Percentiles rank a stretch among this genome's conserved stretches.
These are phyloP conservation scores for Macrocentrus cingulum DNA, from an alignment of 1,140 invertebrate genomes.

Conservation along the genomic window DNA sequence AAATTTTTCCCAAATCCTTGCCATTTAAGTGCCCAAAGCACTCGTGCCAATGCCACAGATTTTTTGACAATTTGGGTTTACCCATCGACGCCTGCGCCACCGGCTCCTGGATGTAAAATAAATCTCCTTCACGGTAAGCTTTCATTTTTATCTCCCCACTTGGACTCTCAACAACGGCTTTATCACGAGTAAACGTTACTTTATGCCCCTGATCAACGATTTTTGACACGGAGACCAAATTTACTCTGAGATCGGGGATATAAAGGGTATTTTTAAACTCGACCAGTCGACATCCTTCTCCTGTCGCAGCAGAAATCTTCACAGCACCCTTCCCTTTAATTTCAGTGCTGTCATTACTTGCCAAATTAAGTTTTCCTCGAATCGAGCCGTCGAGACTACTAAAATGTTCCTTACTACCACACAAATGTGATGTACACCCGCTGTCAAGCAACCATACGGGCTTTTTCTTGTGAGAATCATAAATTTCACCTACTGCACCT, in stretches of 20 bases:
- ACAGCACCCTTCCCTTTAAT: background rate
- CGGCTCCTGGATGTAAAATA: constrained; percentile 16
- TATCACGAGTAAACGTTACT: constrained; percentile 10
- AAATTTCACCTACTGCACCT: too few species aligned
- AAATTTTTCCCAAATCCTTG: constrained; percentile 14
- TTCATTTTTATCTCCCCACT: background rate
- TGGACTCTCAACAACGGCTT: constrained; percentile 1
- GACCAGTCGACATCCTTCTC: background rate
- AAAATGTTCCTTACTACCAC: too few species aligned
- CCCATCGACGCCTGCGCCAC: background rate
- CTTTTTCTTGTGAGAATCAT: too few species aligned
- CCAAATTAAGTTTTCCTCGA: too few species aligned
- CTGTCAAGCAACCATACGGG: too few species aligned
- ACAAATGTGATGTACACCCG: too few species aligned
- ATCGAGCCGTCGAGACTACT: too few species aligned
- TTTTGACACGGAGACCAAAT: constrained; percentile 7
- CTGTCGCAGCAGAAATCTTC: background rate
- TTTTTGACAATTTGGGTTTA: background rate
- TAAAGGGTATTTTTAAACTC: constrained; percentile 9
- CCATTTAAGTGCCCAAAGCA: constrained; percentile 23
- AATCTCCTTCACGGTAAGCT: constrained; percentile 14
- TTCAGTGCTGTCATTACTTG: too few species aligned
- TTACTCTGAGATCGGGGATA: constrained; percentile 9
- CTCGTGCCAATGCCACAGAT: constrained; percentile 19
- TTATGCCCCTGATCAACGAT: background rate